Evolutionary conservation across 1,140 invertebrate genomes (phyloP), one percentile per base, ranked within the genome.

Genomic region (Helicoverpa zea): DNA sequence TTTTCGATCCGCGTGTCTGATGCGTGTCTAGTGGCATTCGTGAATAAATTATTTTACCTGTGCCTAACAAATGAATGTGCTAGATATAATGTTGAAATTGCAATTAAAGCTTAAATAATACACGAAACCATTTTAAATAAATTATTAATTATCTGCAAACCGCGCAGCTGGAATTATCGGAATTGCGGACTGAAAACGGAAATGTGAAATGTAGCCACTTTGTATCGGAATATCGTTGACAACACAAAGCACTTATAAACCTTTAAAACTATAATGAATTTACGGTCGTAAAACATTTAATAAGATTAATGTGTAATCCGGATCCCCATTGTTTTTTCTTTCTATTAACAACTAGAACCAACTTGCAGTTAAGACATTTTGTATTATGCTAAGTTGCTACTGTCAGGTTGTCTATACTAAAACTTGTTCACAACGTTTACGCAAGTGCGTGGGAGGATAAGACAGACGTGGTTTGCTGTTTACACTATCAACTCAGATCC

Each of bases 61-160:
- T 66, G 18, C 14, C n/a, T 47, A 66, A 35, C 63, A 66, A 66
- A 66, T 35, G n/a, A 23, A 13, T 35, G n/a, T 16, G 16, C 56
- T 18, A 59, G 18, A 3, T 61, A 18, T 49, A 49, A 49, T 68
- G 49, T 49, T 49, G 10, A 68, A 68, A 49, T 49, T 49, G 49
- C 10, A 43, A 68, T 49, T 16, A 49, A 43, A 66, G 43, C 16
- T 66, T 18, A 23, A 66, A 66, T 66, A 7, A 12, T n/a, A 16
- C 43, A 49, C 63, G 9, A 18, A 47, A 68, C 64, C 43, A 68
- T 68, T 68, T 47, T 68, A 43, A 43, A 49, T 68, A 47, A 49
- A 72, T 72, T 72, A 72, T 72, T 72, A 72, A 72, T 72, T 72
- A 72, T 72, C 68, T 72, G 23, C 68, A 54, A 52, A 29, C 47